Percentiles rank a stretch among this genome's conserved stretches.
These are phyloP conservation scores for Phenganax marumi DNA, from an alignment of 92 coral and sea anemone species.

Conservation along the genomic window DNA sequence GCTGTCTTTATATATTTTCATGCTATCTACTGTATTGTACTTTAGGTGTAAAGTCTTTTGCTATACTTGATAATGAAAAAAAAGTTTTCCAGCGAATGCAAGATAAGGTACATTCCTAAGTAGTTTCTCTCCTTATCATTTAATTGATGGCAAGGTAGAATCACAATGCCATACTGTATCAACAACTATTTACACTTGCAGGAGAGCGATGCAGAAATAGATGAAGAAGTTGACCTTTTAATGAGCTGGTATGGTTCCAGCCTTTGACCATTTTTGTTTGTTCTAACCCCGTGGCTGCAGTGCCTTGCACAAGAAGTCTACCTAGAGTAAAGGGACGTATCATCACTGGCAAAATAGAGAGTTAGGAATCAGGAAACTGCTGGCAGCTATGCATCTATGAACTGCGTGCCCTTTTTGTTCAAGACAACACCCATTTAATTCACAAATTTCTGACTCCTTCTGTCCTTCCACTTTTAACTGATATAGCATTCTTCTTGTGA, in stretches of 20 bases:
- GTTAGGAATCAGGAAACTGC: too few relatives aligned
- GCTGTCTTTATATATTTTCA: neutral
- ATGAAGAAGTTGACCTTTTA: constrained; percentile 90
- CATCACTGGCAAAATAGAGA: too few relatives aligned
- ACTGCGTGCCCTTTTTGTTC: too few relatives aligned
- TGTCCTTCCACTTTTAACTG: neutral
- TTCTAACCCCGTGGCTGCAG: neutral
- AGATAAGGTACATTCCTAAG: constrained; percentile 65
- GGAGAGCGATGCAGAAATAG: constrained; percentile 99
- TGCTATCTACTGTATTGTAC: neutral
- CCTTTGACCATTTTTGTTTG: neutral
- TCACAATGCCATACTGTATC: neutral
- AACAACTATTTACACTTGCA: constrained; percentile 23
- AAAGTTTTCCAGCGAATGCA: constrained; percentile 89
- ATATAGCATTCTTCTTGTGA: neutral
- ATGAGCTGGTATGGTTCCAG: constrained; percentile 80
- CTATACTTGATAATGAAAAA: constrained; percentile 91
- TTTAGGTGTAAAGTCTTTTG: constrained; percentile 82
- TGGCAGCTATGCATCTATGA: too few relatives aligned
- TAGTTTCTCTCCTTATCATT: neutral
- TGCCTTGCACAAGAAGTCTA: too few relatives aligned
- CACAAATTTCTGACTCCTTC: too few relatives aligned
- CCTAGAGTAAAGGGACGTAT: too few relatives aligned
- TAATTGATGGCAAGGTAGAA: too few relatives aligned
- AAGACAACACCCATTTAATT: too few relatives aligned